Conservation (phyloP, 2,113 vertebrate genomes). For the Cryptomyrus ogoouensis region DNA sequence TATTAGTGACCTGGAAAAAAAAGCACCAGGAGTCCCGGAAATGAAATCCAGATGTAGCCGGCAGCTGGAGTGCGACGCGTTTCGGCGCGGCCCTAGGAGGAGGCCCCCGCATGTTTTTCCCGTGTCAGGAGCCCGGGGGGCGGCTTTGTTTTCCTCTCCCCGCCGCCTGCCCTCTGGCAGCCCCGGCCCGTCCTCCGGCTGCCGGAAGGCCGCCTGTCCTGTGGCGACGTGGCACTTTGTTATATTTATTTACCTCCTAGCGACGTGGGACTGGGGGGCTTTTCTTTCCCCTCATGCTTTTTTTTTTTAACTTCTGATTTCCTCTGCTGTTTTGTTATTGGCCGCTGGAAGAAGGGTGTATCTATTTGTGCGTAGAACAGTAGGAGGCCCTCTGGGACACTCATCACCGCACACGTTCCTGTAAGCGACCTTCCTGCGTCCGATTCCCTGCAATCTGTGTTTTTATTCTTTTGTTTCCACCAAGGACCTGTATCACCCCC, state of each 20-base stretch:
- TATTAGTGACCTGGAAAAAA: constrained; percentile 46
- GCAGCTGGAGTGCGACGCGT: constrained; percentile 38
- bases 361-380: background rate
- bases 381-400: background rate
- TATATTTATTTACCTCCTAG: background rate
- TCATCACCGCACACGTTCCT: background rate
- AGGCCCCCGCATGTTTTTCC: constrained; percentile 32
- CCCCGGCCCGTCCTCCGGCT: constrained; percentile 20
- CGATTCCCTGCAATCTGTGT: background rate
- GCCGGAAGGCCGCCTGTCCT: constrained; percentile 22
- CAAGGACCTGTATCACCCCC: background rate
- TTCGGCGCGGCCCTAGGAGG: constrained; percentile 22
- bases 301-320: background rate
- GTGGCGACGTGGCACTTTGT: constrained; percentile 5
- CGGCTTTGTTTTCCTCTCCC: constrained; percentile 15
- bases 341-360: background rate
- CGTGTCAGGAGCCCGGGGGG: constrained; percentile 8
- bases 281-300: background rate
- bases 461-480: background rate
- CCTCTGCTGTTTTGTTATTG: constrained; percentile 1
- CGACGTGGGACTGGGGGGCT: background rate
- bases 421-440: constrained; percentile 10
- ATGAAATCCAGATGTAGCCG: constrained; percentile 46
- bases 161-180: constrained; percentile 9
- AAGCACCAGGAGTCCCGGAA: constrained; percentile 41